phyloP scores from a whole-genome alignment of 2,797 vertebrate genomes.

The Phoeniculus purpureus region DNA sequence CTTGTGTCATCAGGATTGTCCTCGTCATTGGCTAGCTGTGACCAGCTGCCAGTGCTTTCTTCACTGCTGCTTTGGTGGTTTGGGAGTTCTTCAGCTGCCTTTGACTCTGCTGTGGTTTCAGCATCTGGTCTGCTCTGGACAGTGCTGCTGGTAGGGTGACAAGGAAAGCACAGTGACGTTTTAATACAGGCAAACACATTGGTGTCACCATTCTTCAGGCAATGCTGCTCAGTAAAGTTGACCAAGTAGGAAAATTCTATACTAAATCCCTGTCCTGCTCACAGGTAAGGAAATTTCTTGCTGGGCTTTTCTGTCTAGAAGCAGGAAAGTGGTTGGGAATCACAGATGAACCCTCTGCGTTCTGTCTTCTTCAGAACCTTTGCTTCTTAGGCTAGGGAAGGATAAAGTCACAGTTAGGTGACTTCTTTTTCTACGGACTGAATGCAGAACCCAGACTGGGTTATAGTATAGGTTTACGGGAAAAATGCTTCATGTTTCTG shows the following conservation, averaged over 20 bases:
- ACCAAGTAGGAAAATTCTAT: background rate
- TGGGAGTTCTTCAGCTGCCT: slow-evolving; percentile 82
- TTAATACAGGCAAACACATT: background rate
- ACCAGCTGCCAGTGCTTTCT: slow-evolving; percentile 97
- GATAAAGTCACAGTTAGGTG: background rate
- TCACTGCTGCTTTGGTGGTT: slow-evolving; percentile 91
- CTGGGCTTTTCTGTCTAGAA: background rate
- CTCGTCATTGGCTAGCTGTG: slow-evolving; percentile 91
- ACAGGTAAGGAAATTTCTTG: background rate
- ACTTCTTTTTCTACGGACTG: background rate
- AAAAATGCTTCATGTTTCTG: background rate
- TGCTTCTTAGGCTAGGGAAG: background rate
- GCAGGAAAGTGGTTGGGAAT: background rate
- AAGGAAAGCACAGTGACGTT: slow-evolving; percentile 39
- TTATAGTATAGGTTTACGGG: background rate
- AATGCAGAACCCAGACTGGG: background rate
- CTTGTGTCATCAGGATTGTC: slow-evolving; percentile 94
- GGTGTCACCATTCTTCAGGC: background rate
- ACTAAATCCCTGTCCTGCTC: background rate
- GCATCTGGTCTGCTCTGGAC: slow-evolving; percentile 76
- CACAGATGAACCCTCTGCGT: background rate
- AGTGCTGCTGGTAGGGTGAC: slow-evolving; percentile 80
- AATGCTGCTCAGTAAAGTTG: background rate
- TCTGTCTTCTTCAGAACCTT: background rate
- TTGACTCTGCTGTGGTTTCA: slow-evolving; percentile 65